Percentiles rank a stretch among this genome's conserved stretches.
phyloP scores from a whole-genome alignment of 2,797 vertebrate genomes.

The Erithacus rubecula region DNA sequence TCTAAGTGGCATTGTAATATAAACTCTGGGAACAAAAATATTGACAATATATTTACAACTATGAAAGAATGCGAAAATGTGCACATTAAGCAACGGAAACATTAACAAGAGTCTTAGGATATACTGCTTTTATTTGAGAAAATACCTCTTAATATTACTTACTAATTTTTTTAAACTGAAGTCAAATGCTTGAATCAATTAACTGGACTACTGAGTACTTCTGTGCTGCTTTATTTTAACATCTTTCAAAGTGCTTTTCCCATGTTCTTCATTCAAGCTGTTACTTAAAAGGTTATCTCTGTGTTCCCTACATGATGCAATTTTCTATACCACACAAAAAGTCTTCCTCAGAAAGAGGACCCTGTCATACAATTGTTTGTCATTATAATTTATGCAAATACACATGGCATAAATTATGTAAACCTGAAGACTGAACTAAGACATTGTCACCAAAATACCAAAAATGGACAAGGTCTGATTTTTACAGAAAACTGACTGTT shows the following conservation, averaged over 20 bases:
- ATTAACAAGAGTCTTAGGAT: neutral
- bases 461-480: neutral
- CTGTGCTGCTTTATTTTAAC: neutral
- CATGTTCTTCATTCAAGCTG: neutral
- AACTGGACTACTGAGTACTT: neutral
- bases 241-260: neutral
- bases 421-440: neutral
- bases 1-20: neutral
- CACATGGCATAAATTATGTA: neutral
- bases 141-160: neutral
- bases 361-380: neutral
- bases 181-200: neutral
- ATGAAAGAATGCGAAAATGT: fast-evolving
- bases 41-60: neutral
- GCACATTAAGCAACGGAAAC: neutral
- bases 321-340: neutral
- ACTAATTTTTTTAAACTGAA: neutral
- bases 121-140: neutral
- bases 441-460: neutral
- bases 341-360: neutral
- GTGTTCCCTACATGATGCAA: fast-evolving
- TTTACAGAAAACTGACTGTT: neutral
- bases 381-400: neutral
- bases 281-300: neutral
- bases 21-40: neutral